Percentiles rank a stretch among this genome's conserved stretches.
Conservation (phyloP, 2,797 vertebrate species). For the Myripristis murdjan region DNA sequence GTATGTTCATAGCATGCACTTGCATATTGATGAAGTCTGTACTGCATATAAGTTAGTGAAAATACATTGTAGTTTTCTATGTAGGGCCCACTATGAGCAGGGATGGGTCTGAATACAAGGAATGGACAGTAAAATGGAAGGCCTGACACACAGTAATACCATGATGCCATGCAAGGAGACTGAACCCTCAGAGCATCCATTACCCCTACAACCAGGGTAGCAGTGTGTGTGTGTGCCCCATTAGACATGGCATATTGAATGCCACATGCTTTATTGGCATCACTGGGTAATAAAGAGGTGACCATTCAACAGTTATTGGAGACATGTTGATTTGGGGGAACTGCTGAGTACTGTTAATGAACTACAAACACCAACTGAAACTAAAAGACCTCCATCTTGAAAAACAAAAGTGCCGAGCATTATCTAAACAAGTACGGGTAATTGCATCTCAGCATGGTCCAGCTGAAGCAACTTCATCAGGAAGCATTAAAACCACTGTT, state of each 20-base stretch:
- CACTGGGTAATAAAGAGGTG: no score
- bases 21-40: conserved; percentile 8
- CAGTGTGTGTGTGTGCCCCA: conserved; percentile 4
- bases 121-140: conserved; percentile 63
- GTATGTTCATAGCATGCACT: background rate
- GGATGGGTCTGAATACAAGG: conserved; percentile 43
- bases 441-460: background rate
- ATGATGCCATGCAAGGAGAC: conserved; percentile 49
- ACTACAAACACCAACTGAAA: background rate
- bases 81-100: background rate
- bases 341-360: background rate
- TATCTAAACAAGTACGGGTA: conserved; percentile 7
- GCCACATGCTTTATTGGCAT: conserved; percentile 9
- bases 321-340: background rate
- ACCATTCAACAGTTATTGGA: conserved; percentile 2
- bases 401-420: background rate
- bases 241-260: conserved; percentile 20
- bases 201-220: conserved; percentile 15
- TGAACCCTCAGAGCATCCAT: conserved; percentile 38
- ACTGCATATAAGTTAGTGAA: background rate
- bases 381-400: background rate
- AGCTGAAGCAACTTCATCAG: background rate
- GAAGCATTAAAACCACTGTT: conserved; percentile 12
- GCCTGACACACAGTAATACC: conserved; percentile 11
- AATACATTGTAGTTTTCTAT: conserved; percentile 5